phyloP scores from a whole-genome alignment of 2,113 vertebrate genomes.

The Oncorhynchus tshawytscha region DNA sequence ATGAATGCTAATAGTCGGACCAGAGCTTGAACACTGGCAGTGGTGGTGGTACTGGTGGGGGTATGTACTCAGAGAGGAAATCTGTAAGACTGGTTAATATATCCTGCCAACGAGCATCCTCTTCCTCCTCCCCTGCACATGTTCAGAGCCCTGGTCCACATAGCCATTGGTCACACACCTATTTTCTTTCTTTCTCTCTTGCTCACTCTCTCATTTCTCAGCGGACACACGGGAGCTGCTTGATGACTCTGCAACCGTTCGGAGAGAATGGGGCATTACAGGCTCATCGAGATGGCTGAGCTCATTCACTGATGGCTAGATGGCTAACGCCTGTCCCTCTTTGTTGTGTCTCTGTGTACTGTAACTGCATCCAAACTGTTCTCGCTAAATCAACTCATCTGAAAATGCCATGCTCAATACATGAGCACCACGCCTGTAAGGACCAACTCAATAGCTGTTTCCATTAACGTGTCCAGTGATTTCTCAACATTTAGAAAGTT shows the following conservation, averaged over 20 bases:
- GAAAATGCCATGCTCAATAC: too few species aligned
- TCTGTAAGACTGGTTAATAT: constrained; percentile 59
- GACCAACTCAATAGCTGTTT: too few species aligned
- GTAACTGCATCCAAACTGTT: too few species aligned
- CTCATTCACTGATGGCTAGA: background rate
- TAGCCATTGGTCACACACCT: constrained; percentile 49
- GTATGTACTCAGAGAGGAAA: constrained; percentile 44
- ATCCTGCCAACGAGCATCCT: constrained; percentile 33
- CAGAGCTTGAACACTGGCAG: constrained; percentile 23
- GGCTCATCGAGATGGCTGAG: background rate
- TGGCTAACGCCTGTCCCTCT: background rate
- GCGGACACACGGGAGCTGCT: constrained; percentile 38
- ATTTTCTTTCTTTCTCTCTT: too few species aligned
- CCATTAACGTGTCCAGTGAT: too few species aligned
- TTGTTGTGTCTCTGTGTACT: too few species aligned
- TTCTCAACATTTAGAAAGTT: too few species aligned
- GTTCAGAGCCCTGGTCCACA: constrained; percentile 49
- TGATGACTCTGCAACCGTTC: constrained; percentile 35
- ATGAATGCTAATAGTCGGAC: constrained; percentile 56
- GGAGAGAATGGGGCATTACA: background rate
- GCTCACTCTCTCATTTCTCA: too few species aligned
- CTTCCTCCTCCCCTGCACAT: constrained; percentile 42
- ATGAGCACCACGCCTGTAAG: too few species aligned
- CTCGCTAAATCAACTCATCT: too few species aligned
- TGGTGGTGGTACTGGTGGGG: constrained; percentile 3